Base-by-base conservation (phyloP, 2,888 invertebrate genomes). In the Harmothoe impar region DNA sequence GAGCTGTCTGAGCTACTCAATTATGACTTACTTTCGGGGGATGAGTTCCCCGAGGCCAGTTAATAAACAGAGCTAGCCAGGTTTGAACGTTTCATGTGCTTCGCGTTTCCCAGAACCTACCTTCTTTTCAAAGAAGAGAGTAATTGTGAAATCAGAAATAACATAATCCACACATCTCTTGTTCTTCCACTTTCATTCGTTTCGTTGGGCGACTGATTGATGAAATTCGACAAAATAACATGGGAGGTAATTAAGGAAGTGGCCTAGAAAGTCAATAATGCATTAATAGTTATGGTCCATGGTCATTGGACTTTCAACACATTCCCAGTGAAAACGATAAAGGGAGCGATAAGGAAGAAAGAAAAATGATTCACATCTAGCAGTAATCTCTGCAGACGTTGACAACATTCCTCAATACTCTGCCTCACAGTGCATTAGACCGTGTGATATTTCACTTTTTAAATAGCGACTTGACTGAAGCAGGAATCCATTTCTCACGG, bases 191-290 rank as follows among this genome's bases (percentile, higher is more conserved):
- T n/a, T 81, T 81, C 81, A 29, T 29, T 29, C 29, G n/a, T 29
- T 29, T 72, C 72, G 15, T 15, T 29, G 31, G 29, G 29, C 72
- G 17, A 72, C 15, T 72, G 72, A 72, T 72, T 72, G 72, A 72
- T 72, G 72, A 72, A 72, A 72, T 29, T 23, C 31, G 72, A 72
- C 25, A 29, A 72, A 81, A 81, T 33, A 17, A 12, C 17, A 15
- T 43, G 17, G 23, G 33, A 81, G 81, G 81, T 81, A 81, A 33
- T 81, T 81, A 81, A 81, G 81, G 81, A 81, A 81, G 33, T 81
- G 33, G 81, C 20, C 7, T 81, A 81, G 81, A 81, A 43, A 81
- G 81, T 81, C 81, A 23, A 81, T 81, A 81, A 43, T 20, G 81
- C 43, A 81, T 81, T 81, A 81, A 81, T 72, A 72, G 72, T 72